These are phyloP conservation scores for Drosophila birchii DNA, from an alignment of 2,888 invertebrate genomes.

Conservation along the genomic window DNA sequence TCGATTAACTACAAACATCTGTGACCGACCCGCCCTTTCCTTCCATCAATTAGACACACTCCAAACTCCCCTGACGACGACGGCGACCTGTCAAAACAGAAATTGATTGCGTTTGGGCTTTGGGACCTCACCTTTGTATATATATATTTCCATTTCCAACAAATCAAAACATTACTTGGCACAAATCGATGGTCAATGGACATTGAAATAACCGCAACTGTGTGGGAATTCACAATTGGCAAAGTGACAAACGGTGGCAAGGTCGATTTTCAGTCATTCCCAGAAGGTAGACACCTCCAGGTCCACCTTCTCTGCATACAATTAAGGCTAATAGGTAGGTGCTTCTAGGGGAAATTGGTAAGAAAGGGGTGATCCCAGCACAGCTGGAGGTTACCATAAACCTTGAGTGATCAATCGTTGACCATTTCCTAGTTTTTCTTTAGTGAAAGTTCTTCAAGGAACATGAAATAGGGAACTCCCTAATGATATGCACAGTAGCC, in stretches of 20 bases:
- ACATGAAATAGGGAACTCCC: background rate
- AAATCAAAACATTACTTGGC: constrained; percentile 80
- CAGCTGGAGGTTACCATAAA: constrained; percentile 16
- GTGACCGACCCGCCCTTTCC: constrained; percentile 27
- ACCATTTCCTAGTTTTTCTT: background rate
- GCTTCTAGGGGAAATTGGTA: constrained; percentile 4
- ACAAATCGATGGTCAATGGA: constrained; percentile 59
- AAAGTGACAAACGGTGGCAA: constrained; percentile 62
- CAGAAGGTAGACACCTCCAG: constrained; percentile 41
- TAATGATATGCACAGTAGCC: constrained; percentile 79
- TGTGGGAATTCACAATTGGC: constrained; percentile 46
- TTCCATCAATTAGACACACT: constrained; percentile 77
- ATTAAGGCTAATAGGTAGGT: constrained; percentile 25
- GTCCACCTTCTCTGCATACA: constrained; percentile 29
- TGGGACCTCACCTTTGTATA: constrained; percentile 36
- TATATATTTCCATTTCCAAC: constrained; percentile 15
- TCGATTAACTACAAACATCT: constrained; percentile 57
- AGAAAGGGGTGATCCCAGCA: constrained; percentile 30
- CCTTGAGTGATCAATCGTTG: constrained; percentile 11
- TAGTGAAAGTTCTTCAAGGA: constrained; percentile 24
- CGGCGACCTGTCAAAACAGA: constrained; percentile 74
- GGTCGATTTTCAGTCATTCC: constrained; percentile 56
- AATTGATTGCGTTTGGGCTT: constrained; percentile 75
- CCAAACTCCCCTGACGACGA: constrained; percentile 66
- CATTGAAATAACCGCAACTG: constrained; percentile 46